Conservation (phyloP, 2,113 vertebrate species). For the Fulica atra region DNA sequence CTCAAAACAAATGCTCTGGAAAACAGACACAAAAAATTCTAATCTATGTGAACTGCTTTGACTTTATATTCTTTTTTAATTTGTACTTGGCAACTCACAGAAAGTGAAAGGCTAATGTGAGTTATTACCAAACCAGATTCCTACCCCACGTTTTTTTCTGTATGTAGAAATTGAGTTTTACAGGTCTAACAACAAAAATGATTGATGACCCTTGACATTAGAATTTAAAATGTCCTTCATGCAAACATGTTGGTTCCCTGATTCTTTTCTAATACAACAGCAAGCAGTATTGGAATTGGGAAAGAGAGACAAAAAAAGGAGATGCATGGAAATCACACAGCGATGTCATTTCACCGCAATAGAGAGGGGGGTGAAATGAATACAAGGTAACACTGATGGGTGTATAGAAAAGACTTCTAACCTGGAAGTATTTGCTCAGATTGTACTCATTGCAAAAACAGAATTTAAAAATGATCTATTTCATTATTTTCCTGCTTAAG, state of each 20-base stretch:
- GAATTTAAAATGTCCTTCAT: constrained; percentile 70
- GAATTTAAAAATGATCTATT: not conserved
- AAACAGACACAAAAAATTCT: not conserved
- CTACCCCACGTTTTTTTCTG: not conserved
- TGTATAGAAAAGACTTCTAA: not conserved
- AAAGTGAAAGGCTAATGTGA: constrained; percentile 62
- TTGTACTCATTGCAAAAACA: not conserved
- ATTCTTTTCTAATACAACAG: constrained; percentile 60
- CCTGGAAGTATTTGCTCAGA: not conserved
- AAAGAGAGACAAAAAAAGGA: constrained; percentile 15
- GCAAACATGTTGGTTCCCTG: constrained; percentile 46
- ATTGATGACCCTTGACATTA: constrained; percentile 71
- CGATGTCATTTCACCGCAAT: constrained; percentile 53
- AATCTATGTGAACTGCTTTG: constrained; percentile 44
- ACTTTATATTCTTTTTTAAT: constrained; percentile 34
- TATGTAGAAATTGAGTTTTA: constrained; percentile 28
- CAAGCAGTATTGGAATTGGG: constrained; percentile 70
- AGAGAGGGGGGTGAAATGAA: constrained; percentile 50
- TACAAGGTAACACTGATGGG: constrained; percentile 39
- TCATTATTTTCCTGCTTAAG: not conserved
- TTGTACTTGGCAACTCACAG: constrained; percentile 19
- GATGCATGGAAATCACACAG: constrained; percentile 64
- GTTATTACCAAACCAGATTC: constrained; percentile 46
- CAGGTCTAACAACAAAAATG: constrained; percentile 37
- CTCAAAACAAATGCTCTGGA: not conserved